Evolutionary conservation across 1,140 invertebrate genomes (phyloP).

Genomic region (Caenorhabditis tropicalis): DNA sequence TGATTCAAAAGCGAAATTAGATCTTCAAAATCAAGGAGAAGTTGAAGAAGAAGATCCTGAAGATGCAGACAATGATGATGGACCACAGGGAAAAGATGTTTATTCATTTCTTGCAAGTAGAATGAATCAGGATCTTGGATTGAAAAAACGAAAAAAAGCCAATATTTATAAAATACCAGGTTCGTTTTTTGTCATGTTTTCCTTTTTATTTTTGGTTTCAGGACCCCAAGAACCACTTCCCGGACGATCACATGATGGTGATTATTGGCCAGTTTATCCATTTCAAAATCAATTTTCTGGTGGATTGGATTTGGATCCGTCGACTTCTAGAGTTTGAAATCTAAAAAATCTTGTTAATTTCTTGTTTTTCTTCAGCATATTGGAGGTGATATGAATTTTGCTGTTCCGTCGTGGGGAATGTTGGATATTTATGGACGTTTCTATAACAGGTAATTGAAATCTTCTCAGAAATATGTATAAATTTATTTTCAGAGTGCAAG

Average conservation of each 20-base stretch:
- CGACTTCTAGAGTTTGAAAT: constrained; percentile 56
- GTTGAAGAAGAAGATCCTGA: constrained; percentile 6
- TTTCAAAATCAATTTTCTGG: constrained; percentile 61
- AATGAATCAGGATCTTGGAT: constrained; percentile 6
- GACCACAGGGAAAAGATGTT: constrained; percentile 27
- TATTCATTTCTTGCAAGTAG: constrained; percentile 28
- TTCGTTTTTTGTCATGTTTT: neutral
- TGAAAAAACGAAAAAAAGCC: neutral
- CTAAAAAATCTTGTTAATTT: neutral
- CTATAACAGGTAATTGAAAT: constrained; percentile 1
- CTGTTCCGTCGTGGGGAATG: constrained; percentile 51
- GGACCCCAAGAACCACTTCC: constrained; percentile 60
- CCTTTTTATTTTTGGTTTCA: neutral
- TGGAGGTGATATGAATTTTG: constrained; percentile 50
- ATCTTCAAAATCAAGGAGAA: constrained; percentile 31
- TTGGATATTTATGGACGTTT: constrained; percentile 48
- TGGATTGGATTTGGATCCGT: constrained; percentile 61
- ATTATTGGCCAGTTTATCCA: constrained; percentile 60
- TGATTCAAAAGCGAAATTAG: constrained; percentile 10
- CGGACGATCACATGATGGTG: constrained; percentile 54
- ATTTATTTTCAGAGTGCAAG: constrained; percentile 10
- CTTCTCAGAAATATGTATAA: too few relatives aligned
- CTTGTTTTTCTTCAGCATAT: constrained; percentile 51
- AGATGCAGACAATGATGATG: neutral
- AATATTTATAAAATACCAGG: constrained; percentile 24